Evolutionary conservation across 2,113 vertebrate genomes (phyloP).

Genomic region (Campylomormyrus numenius): DNA sequence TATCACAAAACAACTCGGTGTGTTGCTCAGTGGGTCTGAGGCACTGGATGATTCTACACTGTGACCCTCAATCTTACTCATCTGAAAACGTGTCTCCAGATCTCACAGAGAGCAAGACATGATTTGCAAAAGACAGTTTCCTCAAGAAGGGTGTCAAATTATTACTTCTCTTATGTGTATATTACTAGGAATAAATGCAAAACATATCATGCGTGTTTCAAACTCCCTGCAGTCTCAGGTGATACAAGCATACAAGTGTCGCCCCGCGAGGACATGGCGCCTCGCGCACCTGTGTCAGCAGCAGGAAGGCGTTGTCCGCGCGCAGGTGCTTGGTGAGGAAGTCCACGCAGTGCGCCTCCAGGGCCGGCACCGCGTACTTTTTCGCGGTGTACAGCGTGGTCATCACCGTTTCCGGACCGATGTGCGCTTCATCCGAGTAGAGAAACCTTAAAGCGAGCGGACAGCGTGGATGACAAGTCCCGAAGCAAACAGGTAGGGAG

Average conservation of each 20-base stretch:
- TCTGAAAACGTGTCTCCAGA: background rate
- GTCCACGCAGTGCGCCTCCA: constrained; percentile 74
- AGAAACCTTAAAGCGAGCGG: constrained; percentile 72
- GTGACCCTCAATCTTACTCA: background rate
- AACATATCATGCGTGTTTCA: background rate
- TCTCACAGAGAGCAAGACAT: background rate
- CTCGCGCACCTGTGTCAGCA: constrained; percentile 68
- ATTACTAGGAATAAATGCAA: background rate
- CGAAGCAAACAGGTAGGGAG: background rate
- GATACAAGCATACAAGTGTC: background rate
- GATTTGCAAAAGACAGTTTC: background rate
- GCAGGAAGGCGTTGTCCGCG: constrained; percentile 75
- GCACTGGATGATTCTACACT: background rate
- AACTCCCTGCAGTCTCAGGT: too few species aligned
- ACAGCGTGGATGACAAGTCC: background rate
- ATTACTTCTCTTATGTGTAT: background rate
- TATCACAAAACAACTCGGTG: too few species aligned
- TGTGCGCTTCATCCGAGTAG: constrained; percentile 91
- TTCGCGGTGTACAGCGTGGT: constrained; percentile 80
- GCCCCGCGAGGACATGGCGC: background rate
- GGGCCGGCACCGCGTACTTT: constrained; percentile 72
- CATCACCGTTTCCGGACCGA: constrained; percentile 91
- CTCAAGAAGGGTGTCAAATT: background rate
- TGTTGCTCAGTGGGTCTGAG: background rate
- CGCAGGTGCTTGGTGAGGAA: constrained; percentile 74